These are phyloP conservation scores for Trichogramma pretiosum DNA, from an alignment of 1,140 invertebrate species.

Conservation along the genomic window DNA sequence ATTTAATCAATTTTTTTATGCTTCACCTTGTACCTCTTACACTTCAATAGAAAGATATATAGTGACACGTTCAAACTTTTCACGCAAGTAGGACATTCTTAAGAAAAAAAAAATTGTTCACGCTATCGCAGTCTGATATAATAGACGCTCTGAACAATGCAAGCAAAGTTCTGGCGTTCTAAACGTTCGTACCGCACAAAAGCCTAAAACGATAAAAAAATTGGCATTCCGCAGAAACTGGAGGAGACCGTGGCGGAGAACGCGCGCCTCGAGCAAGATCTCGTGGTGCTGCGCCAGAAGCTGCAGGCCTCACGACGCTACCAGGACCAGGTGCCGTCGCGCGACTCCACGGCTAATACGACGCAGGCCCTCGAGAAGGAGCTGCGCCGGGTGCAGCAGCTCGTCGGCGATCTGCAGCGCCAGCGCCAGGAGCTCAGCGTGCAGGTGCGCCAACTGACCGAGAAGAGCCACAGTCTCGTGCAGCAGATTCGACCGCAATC, in stretches of 20 bases:
- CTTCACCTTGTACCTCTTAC: too few relatives aligned
- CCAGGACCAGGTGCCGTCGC: slow-evolving; percentile 27
- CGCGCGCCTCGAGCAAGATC: slow-evolving; percentile 76
- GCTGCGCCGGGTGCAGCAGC: slow-evolving; percentile 68
- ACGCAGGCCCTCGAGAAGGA: slow-evolving; percentile 69
- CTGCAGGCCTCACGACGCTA: slow-evolving; percentile 56
- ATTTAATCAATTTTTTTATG: too few relatives aligned
- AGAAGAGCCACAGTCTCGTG: slow-evolving; percentile 56
- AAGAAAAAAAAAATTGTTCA: too few relatives aligned
- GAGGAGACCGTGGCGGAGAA: slow-evolving; percentile 86
- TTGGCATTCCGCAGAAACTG: slow-evolving; percentile 67
- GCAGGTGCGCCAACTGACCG: slow-evolving; percentile 71
- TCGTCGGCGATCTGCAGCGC: slow-evolving; percentile 74
- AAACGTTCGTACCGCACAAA: too few relatives aligned
- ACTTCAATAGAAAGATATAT: too few relatives aligned
- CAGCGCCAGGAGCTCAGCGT: slow-evolving; percentile 74
- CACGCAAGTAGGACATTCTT: too few relatives aligned
- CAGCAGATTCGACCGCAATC: slow-evolving; percentile 46
- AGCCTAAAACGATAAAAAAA: neutral
- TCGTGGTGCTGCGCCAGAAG: slow-evolving; percentile 75
- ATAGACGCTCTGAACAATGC: too few relatives aligned
- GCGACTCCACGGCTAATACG: slow-evolving; percentile 48
- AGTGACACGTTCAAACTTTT: too few relatives aligned
- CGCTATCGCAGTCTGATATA: too few relatives aligned
- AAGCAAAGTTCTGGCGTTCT: too few relatives aligned